Base-by-base conservation (phyloP, 1,140 invertebrate species). In the Apocrypta bakeri region DNA sequence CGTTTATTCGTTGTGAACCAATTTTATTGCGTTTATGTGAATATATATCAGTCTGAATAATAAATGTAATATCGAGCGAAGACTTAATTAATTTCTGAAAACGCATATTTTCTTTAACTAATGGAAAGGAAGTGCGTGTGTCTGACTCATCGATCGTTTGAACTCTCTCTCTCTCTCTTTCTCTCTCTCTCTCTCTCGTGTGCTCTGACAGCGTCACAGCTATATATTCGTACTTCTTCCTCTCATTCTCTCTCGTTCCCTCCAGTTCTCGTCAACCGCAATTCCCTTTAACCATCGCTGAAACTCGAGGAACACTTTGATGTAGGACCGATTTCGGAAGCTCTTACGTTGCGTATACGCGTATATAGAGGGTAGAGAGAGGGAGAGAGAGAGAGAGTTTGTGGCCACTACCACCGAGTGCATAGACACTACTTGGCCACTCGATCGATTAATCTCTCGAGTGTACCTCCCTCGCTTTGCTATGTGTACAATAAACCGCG, bases 291-390 rank as follows among this genome's bases (percentile, higher is more conserved):
- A 21, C 33, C 40, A 14, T 42, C n/a, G 24, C 40, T 37, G 71
- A 73, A 73, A 48, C 71, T 73, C 71, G 71, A 73, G 71, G 71
- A 40, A 73, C 71, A 73, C 71, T 73, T 73, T 73, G 71, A 73
- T 48, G 71, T 56, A 75, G 48, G 25, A 63, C 73, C 73, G 73
- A 63, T 75, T 61, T 75, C 29, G 73, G 37, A 56, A 63, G 73
- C 73, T 75, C 71, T 48, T 71, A 37, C 69, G 21, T 33, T n/a
- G 27, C 48, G 73, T 48, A 48, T 63, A 25, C 73, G 48, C 48
- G 72, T 48, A 56, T 11, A 4, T 21, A 29, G 72, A 74, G 37
- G 56, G n/a, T 48, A 14, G n/a, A 56, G 2, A 56, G 17, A 56
- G 48, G n/a, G 64, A 12, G 9, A 68, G 64, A 56, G 24, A 4